Evolutionary conservation across 1,140 invertebrate species (phyloP).

Genomic region (Philaenus spumarius): DNA sequence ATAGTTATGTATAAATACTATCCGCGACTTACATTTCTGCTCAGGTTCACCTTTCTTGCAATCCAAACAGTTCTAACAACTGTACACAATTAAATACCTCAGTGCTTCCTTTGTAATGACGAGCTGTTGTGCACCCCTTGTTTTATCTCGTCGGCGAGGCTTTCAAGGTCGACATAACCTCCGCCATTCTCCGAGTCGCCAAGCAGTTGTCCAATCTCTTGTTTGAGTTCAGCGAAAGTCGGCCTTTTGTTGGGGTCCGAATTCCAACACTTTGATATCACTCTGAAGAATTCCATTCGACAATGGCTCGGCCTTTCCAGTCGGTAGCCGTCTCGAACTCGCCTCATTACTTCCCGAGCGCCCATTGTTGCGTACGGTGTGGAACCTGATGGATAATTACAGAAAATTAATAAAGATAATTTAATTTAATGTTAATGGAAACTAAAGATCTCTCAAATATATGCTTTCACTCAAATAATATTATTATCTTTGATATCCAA

Average conservation of each 20-base stretch:
- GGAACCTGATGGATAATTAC: too few relatives aligned
- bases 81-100: not conserved
- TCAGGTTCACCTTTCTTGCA: too few relatives aligned
- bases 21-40: too few relatives aligned
- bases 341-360: conserved; percentile 66
- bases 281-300: conserved; percentile 62
- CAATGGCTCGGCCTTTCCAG: conserved; percentile 69
- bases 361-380: conserved; percentile 76
- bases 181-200: conserved; percentile 61
- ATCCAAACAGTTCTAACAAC: not conserved
- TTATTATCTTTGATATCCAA: too few relatives aligned
- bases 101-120: conserved; percentile 3
- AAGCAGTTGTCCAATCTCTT: conserved; percentile 58
- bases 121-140: not conserved
- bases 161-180: conserved; percentile 70
- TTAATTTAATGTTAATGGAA: too few relatives aligned
- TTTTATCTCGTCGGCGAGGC: conserved; percentile 48
- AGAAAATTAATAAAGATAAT: too few relatives aligned
- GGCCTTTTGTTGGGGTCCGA: conserved; percentile 65
- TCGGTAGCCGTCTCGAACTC: conserved; percentile 65
- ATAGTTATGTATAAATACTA: too few relatives aligned
- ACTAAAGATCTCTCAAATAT: too few relatives aligned
- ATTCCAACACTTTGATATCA: conserved; percentile 69
- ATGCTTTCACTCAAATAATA: too few relatives aligned
- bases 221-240: conserved; percentile 58